Conservation (phyloP, 2,797 vertebrate species). For the Aphelocoma californica region DNA sequence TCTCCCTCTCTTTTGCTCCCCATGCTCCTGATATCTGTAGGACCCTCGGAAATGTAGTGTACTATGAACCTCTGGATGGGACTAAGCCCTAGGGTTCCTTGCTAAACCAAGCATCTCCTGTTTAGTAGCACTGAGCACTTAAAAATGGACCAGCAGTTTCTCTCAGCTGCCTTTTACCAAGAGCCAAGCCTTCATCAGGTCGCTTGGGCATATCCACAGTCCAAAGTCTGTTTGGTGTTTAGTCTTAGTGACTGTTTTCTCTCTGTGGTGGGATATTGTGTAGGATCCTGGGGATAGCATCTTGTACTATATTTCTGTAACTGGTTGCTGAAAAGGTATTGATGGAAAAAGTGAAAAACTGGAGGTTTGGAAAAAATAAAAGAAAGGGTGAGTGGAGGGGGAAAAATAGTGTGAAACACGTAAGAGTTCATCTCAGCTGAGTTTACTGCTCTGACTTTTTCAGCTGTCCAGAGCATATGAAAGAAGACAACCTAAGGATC, state of each 20-base stretch:
- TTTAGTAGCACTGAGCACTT: neutral
- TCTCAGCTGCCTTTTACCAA: neutral
- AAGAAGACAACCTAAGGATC: neutral
- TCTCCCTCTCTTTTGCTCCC: neutral
- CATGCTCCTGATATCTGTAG: neutral
- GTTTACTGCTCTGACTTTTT: neutral
- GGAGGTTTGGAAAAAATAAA: neutral
- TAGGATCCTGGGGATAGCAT: neutral
- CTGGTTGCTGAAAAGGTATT: neutral
- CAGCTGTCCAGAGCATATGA: neutral
- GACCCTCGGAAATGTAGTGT: neutral
- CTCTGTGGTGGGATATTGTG: neutral
- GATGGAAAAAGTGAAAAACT: neutral
- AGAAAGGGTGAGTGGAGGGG: rapidly evolving
- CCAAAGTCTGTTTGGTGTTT: neutral
- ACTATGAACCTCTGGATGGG: neutral
- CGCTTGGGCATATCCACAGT: neutral
- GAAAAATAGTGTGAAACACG: neutral
- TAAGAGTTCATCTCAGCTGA: neutral
- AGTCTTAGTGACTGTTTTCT: neutral
- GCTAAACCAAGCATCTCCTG: neutral
- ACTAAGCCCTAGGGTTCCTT: neutral
- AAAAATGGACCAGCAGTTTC: neutral
- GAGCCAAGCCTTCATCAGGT: neutral
- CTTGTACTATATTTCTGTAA: neutral